Conservation (phyloP, 2,113 vertebrate species). For the Corvus hawaiiensis region DNA sequence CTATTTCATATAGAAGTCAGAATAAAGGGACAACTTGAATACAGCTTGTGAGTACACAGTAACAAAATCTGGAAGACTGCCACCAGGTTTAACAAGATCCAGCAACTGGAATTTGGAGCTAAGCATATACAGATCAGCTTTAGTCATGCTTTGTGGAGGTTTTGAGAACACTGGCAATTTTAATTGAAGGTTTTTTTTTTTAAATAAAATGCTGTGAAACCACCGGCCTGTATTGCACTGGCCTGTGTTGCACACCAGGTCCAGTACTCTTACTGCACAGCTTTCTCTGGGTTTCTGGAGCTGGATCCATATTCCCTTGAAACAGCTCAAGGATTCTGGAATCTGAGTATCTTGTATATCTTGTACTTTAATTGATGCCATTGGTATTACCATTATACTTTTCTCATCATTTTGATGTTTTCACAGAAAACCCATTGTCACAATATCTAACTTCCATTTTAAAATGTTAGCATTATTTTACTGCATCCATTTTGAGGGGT, state of each 20-base stretch:
- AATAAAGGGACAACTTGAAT: background rate
- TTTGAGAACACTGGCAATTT: background rate
- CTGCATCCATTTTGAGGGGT: background rate
- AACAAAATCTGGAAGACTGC: background rate
- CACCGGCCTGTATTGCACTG: background rate
- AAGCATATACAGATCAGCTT: background rate
- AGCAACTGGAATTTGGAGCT: background rate
- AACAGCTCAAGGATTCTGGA: background rate
- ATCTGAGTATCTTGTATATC: background rate
- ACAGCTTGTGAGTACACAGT: background rate
- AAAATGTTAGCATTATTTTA: background rate
- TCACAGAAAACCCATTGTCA: background rate
- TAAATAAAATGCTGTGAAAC: background rate
- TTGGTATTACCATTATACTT: background rate
- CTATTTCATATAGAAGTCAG: background rate
- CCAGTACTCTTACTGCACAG: background rate
- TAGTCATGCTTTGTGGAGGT: background rate
- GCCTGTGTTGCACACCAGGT: background rate
- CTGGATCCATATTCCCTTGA: background rate
- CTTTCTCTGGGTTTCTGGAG: background rate
- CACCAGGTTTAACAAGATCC: background rate
- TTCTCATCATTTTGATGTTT: background rate
- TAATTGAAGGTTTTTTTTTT: background rate
- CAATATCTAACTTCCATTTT: background rate
- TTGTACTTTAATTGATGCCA: background rate